These are phyloP conservation scores for Leucozona laternaria DNA, from an alignment of 2,888 invertebrate genomes.

Conservation along the genomic window DNA sequence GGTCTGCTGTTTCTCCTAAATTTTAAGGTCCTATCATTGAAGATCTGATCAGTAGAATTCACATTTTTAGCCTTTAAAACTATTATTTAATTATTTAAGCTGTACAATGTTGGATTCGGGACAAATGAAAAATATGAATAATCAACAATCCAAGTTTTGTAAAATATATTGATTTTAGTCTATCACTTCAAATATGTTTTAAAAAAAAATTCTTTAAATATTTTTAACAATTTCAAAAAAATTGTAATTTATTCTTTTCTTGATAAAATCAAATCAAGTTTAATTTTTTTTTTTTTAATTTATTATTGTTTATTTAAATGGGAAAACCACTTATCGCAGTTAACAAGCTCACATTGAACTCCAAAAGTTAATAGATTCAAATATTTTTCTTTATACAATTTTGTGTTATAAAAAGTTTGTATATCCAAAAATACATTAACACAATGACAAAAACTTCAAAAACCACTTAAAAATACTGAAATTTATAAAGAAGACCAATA, in stretches of 20 bases:
- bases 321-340: constrained; percentile 7
- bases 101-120: too few species aligned
- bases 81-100: too few species aligned
- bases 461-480: constrained; percentile 20
- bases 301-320: neutral
- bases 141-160: too few species aligned
- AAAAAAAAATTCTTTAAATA: neutral
- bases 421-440: constrained; percentile 8
- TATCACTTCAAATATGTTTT: too few species aligned
- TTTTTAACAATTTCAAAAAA: neutral
- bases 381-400: neutral
- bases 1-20: too few species aligned
- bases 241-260: neutral
- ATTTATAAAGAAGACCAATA: constrained; percentile 35
- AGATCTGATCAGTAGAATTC: too few species aligned
- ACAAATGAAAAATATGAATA: too few species aligned
- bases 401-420: neutral
- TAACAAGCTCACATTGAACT: constrained; percentile 12
- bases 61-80: too few species aligned
- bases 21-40: too few species aligned
- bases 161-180: too few species aligned
- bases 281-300: neutral
- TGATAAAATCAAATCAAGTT: neutral
- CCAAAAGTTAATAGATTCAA: neutral
- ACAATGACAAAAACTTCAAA: constrained; percentile 5